Evolutionary conservation across 2,113 vertebrate genomes (phyloP).

Genomic region (Hystrix brachyura): DNA sequence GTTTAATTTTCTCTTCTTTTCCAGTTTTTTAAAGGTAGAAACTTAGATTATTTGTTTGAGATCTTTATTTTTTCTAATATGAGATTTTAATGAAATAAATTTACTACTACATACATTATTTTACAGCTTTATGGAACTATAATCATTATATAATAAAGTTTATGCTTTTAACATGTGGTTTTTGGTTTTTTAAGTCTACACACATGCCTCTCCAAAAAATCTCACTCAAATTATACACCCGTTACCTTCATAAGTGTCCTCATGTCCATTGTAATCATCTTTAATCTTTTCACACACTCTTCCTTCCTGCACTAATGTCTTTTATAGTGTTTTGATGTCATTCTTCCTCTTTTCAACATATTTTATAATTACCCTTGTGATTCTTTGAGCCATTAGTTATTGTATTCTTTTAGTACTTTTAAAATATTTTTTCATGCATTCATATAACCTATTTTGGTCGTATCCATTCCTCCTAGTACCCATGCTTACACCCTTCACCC

Average conservation of each 20-base stretch:
- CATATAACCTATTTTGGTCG: not conserved
- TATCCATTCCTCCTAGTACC: not conserved
- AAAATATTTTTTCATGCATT: not conserved
- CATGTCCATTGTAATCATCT: not conserved
- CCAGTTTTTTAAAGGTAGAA: not conserved
- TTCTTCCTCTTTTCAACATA: not conserved
- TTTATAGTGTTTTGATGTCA: not conserved
- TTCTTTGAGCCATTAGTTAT: not conserved
- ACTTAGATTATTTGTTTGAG: not conserved
- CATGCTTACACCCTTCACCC: not conserved
- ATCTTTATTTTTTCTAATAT: conserved; percentile 1
- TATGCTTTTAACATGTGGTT: not conserved
- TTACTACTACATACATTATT: not conserved
- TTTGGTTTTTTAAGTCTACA: too few species aligned
- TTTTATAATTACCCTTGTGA: not conserved
- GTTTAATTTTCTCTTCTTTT: not conserved
- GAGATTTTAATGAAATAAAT: not conserved
- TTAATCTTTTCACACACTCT: not conserved
- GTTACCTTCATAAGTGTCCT: not conserved
- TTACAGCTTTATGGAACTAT: not conserved
- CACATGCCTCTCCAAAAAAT: not conserved
- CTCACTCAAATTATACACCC: not conserved
- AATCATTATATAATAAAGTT: not conserved
- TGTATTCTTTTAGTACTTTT: not conserved
- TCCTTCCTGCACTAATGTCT: not conserved